phyloP scores from a whole-genome alignment of 2,113 vertebrate genomes.

The Corythoichthys intestinalis region DNA sequence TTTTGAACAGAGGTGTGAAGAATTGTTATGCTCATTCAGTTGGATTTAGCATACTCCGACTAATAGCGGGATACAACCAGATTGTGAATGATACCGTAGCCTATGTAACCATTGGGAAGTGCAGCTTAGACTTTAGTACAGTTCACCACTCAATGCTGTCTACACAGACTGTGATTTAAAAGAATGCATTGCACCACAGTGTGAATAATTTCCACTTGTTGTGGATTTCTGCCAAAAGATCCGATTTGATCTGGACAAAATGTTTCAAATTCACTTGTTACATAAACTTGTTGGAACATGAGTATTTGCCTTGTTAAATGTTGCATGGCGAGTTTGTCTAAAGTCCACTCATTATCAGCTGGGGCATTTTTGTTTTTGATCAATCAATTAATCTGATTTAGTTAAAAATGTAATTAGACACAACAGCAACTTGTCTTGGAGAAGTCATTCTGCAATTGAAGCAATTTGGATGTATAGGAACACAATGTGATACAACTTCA shows the following conservation, averaged over 20 bases:
- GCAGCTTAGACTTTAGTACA: not conserved
- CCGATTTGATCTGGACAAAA: slow-evolving; percentile 15
- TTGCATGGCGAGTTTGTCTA: not conserved
- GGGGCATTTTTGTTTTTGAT: not conserved
- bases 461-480: no score
- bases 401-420: not conserved
- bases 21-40: not conserved
- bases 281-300: slow-evolving; percentile 15
- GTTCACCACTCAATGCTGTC: not conserved
- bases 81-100: not conserved
- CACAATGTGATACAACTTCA: no score
- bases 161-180: not conserved
- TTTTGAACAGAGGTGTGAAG: not conserved
- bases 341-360: not conserved
- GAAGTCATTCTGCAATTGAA: no score
- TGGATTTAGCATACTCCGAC: not conserved
- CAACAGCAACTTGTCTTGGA: no score
- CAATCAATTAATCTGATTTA: not conserved
- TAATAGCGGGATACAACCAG: not conserved
- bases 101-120: not conserved
- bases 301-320: slow-evolving; percentile 18
- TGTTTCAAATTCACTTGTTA: slow-evolving; percentile 24
- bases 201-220: slow-evolving; percentile 3
- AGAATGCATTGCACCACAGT: not conserved
- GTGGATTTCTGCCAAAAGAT: not conserved